Evolutionary conservation across 1,140 invertebrate genomes (phyloP), one percentile per base, ranked within the genome.

Genomic region (Lordiphosa collinella): DNA sequence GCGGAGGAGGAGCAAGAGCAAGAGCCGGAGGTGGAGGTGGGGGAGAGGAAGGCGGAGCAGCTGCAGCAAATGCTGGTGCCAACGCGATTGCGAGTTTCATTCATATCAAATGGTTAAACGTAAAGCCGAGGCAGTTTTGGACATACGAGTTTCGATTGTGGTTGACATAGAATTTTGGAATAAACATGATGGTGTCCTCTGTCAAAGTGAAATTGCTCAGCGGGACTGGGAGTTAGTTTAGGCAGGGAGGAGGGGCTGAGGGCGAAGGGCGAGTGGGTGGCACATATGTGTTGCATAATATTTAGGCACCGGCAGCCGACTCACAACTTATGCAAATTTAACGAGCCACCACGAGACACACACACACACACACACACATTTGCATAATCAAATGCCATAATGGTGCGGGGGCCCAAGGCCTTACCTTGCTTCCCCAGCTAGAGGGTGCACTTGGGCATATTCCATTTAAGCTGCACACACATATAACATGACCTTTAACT

Each of bases 371-470:
- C 37, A 34, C 29, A 53, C 10, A 44, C 52, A 78, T 82, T 75
- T 75, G 66, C 76, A 80, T 82, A 82, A 76, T 75, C 76, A 82
- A 82, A 82, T 82, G 76, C 54, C 70, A 80, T 75, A 80, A 66
- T 75, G 75, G 62, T 62, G 49, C 40, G 38, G 41, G 32, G 16
- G 16, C 16, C 2, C 55, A 9, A 38, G 25, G 34, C 35, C 44
- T 46, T 46, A 25, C 44, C 36, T 16, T 6, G 11, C 10, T 25
- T 8, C 50, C 25, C 11, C 44, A 22, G 37, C 31, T 29, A 11
- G 18, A 25, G 18, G 50, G 36, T 31, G 6, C 57, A 46, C 58
- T 25, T 13, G 60, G 25, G 64, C 31, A 35, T 13, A 18, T 51
- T 14, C 25, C 38, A 29, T 13, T 25, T 29, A 11, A 46, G 8